phyloP scores from a whole-genome alignment of 1,140 invertebrate genomes.

The Metopolophium dirhodum region DNA sequence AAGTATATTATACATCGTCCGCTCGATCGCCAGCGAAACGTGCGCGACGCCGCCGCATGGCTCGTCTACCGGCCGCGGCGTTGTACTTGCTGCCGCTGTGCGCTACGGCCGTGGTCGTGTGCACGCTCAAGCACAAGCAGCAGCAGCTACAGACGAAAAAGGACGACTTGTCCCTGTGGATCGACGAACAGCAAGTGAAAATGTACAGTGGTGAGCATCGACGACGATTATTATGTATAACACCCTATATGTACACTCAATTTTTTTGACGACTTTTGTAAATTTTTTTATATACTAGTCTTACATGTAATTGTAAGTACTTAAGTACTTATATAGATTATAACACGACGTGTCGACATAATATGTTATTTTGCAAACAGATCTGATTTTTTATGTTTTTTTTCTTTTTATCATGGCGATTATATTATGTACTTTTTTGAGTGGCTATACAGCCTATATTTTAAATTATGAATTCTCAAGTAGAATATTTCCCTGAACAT shows the following conservation, averaged over 20 bases:
- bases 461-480: not conserved
- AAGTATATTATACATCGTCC: too few species aligned
- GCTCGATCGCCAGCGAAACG: not conserved
- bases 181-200: conserved; percentile 85
- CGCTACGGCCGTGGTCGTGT: conserved; percentile 31
- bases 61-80: conserved; percentile 33
- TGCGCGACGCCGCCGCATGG: not conserved
- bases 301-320: not conserved
- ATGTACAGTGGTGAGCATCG: conserved; percentile 80
- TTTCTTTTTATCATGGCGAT: not conserved
- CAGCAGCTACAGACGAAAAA: conserved; percentile 59
- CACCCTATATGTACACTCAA: not conserved
- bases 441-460: not conserved
- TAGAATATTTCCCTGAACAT: not conserved
- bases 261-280: not conserved
- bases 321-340: not conserved
- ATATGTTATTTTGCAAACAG: not conserved
- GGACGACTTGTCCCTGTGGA: conserved; percentile 83
- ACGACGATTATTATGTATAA: not conserved
- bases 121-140: conserved; percentile 31
- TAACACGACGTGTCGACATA: not conserved
- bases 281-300: not conserved
- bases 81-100: conserved; percentile 36
- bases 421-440: conserved; percentile 5
- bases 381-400: conserved; percentile 3